Percentiles rank a stretch among this genome's conserved stretches.
Evolutionary conservation across 2,797 vertebrate genomes (phyloP).

Genomic region (Spinibarbus caldwelli): DNA sequence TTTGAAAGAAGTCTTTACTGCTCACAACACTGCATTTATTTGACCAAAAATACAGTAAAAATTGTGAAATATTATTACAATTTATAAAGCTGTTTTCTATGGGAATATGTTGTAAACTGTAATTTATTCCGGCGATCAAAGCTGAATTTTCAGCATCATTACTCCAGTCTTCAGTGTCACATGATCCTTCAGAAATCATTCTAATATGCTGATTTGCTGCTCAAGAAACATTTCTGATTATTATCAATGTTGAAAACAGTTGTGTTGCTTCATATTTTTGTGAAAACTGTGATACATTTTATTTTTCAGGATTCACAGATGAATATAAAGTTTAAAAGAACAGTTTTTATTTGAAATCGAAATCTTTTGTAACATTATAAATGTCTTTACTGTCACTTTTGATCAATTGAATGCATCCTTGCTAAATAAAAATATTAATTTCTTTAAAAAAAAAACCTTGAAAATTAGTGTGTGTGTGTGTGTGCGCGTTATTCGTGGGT

Average conservation of each 20-base stretch:
- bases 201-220: no score
- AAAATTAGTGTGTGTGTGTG: no score
- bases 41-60: not conserved
- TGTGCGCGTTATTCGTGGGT: not conserved
- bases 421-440: not conserved
- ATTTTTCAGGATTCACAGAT: no score
- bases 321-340: no score
- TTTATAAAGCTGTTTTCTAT: not conserved
- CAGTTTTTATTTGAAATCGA: no score
- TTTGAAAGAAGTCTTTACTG: no score
- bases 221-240: no score
- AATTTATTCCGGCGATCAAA: not conserved
- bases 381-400: not conserved
- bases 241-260: no score
- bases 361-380: no score
- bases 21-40: not conserved
- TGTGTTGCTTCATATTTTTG: no score
- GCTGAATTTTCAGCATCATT: not conserved
- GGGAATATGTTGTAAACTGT: not conserved
- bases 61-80: not conserved
- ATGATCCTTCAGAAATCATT: not conserved
- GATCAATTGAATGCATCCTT: not conserved
- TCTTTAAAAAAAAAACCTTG: no score
- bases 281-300: no score
- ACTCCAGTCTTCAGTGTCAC: not conserved